Conservation (phyloP, 2,113 vertebrate genomes). For the Meriones unguiculatus region DNA sequence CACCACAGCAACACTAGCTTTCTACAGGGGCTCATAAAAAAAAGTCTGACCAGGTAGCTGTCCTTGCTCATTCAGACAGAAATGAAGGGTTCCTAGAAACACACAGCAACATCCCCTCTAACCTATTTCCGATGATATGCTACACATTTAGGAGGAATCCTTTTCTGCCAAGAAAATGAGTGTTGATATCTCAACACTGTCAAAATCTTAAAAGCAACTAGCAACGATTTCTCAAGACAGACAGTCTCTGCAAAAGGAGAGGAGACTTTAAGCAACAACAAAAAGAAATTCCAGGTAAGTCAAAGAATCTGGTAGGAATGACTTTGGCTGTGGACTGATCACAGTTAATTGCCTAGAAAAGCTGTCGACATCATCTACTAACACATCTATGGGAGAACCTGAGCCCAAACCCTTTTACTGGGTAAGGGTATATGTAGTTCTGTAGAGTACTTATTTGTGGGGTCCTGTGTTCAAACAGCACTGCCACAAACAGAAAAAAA, state of each 20-base stretch:
- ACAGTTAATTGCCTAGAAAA: conserved; percentile 22
- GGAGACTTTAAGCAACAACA: background rate
- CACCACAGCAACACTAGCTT: background rate
- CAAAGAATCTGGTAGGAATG: background rate
- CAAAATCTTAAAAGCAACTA: background rate
- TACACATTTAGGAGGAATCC: background rate
- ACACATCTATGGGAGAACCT: background rate
- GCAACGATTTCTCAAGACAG: conserved; percentile 59
- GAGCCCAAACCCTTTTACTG: background rate
- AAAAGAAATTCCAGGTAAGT: conserved; percentile 59
- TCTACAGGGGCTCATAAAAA: background rate
- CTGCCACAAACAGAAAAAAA: background rate
- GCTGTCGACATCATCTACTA: background rate
- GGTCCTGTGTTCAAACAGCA: background rate
- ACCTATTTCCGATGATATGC: background rate
- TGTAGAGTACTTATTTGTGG: background rate
- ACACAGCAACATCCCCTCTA: conserved; percentile 60
- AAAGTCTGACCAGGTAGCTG: background rate
- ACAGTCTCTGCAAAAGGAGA: background rate
- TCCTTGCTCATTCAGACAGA: conserved; percentile 46
- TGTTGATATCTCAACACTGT: conserved; percentile 1
- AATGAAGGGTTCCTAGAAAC: conserved; percentile 60
- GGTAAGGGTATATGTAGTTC: background rate
- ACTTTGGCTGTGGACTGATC: background rate
- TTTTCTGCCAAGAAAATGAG: conserved; percentile 58